Evolutionary conservation across 2,888 invertebrate genomes (phyloP), one percentile per base, ranked within the genome.

Genomic region (Xestia sexstrigata): DNA sequence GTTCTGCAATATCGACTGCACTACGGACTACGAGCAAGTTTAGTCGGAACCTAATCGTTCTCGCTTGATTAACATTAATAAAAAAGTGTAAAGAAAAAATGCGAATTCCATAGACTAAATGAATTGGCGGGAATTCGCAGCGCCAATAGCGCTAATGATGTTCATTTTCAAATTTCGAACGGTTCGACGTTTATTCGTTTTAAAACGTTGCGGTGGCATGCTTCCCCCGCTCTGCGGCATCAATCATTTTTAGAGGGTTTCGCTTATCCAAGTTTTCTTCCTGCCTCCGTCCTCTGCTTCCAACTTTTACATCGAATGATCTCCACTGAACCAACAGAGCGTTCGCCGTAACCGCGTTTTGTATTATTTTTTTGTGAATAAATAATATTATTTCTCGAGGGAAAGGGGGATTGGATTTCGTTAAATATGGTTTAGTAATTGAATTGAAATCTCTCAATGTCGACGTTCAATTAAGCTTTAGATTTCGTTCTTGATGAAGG

Each of bases 221-320:
- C 93, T 92, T 87, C 93, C 95, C 93, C 92, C 89, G 91, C 90
- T 90, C 89, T 85, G 90, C 88, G 93, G 96, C 97, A 97, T 97
- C 97, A 97, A 97, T 97, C 97, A 97, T 97, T 96, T 96, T 96
- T 96, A 95, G 97, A 96, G 96, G 96, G 97, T 95, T 97, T 97
- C 96, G 95, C 94, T 96, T 96, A 96, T 96, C 96, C 96, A 94
- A 95, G 95, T 96, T 96, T 96, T 94, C 95, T 95, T 95, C 94
- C 94, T 93, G 94, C 95, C 93, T 92, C 91, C 93, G 93, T 93
- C 91, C 93, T 94, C 93, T 91, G 92, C 93, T 92, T 88, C 93
- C 91, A 95, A 95, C 95, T 96, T 96, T 95, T 95, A 93, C 95
- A 94, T 95, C 93, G 96, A 96, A 94, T 95, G 96, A 96, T 96